Percentiles rank a stretch among this genome's conserved stretches.
These are phyloP conservation scores for Liopterus haemorrhoidalis DNA, from an alignment of 2,888 invertebrate species.

Conservation along the genomic window DNA sequence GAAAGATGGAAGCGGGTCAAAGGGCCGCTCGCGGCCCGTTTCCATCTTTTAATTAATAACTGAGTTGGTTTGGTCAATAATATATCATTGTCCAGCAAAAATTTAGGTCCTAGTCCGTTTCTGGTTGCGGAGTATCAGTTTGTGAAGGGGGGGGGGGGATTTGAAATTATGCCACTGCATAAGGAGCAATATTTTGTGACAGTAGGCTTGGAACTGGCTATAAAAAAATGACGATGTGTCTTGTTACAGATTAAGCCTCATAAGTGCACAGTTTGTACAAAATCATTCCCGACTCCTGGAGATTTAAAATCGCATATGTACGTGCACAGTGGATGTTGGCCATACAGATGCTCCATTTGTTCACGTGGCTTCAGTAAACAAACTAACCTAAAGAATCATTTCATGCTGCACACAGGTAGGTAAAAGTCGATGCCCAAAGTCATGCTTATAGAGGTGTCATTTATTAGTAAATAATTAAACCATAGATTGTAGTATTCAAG, in stretches of 20 bases:
- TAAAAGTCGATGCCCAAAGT: too few relatives aligned
- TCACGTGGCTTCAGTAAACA: constrained; percentile 66
- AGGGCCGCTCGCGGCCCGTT: too few relatives aligned
- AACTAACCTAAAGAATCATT: constrained; percentile 65
- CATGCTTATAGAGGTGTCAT: too few relatives aligned
- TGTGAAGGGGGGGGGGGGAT: too few relatives aligned
- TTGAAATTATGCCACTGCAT: too few relatives aligned
- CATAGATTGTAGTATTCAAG: background rate
- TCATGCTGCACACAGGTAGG: constrained; percentile 54
- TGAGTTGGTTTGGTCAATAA: too few relatives aligned
- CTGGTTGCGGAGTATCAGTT: too few relatives aligned
- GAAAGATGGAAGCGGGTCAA: too few relatives aligned
- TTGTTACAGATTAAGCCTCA: constrained; percentile 62
- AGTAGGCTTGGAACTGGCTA: background rate
- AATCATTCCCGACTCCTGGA: constrained; percentile 68
- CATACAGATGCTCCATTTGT: constrained; percentile 63
- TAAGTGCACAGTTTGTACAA: constrained; percentile 63
- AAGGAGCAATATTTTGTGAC: constrained; percentile 2
- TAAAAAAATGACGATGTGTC: constrained; percentile 9
- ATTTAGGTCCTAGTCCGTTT: too few relatives aligned
- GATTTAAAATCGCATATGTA: constrained; percentile 67
- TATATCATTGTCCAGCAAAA: too few relatives aligned
- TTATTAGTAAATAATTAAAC: background rate
- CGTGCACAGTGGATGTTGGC: constrained; percentile 67
- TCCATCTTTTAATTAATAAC: too few relatives aligned